Conservation (phyloP, 2,113 vertebrate species). For the Varanus salvator region DNA sequence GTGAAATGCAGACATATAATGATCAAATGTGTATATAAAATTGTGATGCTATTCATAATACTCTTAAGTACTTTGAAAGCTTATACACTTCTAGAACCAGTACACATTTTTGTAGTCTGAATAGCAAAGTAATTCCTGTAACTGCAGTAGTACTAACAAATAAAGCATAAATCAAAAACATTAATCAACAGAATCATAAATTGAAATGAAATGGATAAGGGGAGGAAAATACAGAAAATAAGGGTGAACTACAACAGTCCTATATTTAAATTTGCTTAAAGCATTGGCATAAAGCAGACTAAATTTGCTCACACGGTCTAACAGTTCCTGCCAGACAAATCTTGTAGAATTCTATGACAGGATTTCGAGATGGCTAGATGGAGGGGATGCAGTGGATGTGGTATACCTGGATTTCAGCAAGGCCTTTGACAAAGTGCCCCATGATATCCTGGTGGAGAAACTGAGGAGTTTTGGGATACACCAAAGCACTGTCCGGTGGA, state of each 20-base stretch:
- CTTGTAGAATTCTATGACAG: too few species aligned
- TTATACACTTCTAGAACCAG: not conserved
- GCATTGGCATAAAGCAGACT: not conserved
- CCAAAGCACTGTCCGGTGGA: too few species aligned
- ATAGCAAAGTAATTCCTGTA: not conserved
- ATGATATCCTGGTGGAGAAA: too few species aligned
- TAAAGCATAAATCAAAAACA: not conserved
- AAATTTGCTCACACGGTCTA: not conserved
- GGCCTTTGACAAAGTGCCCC: too few species aligned
- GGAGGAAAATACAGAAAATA: not conserved
- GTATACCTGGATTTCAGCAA: too few species aligned
- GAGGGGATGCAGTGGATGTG: too few species aligned
- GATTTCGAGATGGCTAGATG: too few species aligned
- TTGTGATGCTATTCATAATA: not conserved
- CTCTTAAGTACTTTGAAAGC: not conserved
- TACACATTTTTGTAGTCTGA: not conserved
- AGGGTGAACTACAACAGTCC: not conserved
- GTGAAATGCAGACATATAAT: not conserved
- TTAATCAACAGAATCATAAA: not conserved
- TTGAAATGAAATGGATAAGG: not conserved
- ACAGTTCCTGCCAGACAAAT: not conserved
- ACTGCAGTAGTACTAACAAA: not conserved
- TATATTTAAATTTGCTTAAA: not conserved
- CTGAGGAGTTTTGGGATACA: too few species aligned
- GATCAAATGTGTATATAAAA: not conserved